Percentiles rank a stretch among this genome's conserved stretches.
Evolutionary conservation across 1,140 invertebrate species (phyloP).

Genomic region (Trinorchestia longiramus): DNA sequence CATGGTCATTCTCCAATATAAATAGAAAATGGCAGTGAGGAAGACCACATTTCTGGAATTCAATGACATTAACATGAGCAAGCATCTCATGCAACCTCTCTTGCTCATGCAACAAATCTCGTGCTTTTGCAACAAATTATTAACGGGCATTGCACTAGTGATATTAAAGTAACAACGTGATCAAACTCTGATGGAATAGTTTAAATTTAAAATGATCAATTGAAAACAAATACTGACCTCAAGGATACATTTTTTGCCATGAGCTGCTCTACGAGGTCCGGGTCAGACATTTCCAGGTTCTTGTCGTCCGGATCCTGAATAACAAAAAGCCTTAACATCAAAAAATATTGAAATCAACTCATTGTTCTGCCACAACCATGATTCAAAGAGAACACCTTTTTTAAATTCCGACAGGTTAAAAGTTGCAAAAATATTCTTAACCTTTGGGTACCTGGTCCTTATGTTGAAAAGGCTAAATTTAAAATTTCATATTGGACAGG

Average conservation of each 20-base stretch:
- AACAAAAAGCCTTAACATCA: not conserved
- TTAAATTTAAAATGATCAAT: not conserved
- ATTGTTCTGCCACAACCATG: not conserved
- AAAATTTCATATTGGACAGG: not conserved
- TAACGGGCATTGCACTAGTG: too few relatives aligned
- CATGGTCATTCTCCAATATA: too few relatives aligned
- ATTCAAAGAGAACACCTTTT: not conserved
- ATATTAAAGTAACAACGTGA: too few relatives aligned
- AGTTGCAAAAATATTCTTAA: not conserved
- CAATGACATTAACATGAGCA: too few relatives aligned
- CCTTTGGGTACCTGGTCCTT: too few relatives aligned
- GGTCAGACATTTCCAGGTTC: constrained; percentile 17
- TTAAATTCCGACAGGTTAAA: not conserved
- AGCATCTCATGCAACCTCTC: too few relatives aligned
- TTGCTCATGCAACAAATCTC: too few relatives aligned
- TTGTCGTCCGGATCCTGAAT: not conserved
- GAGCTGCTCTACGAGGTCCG: constrained; percentile 34
- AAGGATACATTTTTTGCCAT: constrained; percentile 23
- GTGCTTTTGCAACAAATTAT: too few relatives aligned
- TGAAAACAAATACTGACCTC: constrained; percentile 13
- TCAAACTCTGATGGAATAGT: not conserved
- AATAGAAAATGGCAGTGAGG: too few relatives aligned
- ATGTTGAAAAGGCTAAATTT: not conserved
- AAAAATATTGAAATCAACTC: not conserved
- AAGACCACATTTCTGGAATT: too few relatives aligned